Percentiles rank a stretch among this genome's conserved stretches.
phyloP scores from a whole-genome alignment of 2,797 vertebrate genomes.

The Coendou prehensilis region DNA sequence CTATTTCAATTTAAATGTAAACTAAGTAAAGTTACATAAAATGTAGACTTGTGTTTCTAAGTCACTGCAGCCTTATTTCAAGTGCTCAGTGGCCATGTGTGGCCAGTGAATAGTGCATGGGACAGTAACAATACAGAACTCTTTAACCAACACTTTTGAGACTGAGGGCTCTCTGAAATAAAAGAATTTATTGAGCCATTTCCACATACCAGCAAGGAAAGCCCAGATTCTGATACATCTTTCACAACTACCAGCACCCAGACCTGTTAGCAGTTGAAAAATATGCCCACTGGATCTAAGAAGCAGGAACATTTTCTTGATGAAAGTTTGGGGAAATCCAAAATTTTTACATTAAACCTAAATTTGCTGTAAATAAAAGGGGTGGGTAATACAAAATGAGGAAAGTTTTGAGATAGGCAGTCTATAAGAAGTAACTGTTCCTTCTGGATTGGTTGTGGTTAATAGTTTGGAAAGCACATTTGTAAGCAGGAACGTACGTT shows the following conservation, averaged over 20 bases:
- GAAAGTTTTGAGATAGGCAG: neutral
- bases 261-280: neutral
- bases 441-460: neutral
- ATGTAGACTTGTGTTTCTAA: neutral
- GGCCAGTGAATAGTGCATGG: neutral
- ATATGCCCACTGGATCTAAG: neutral
- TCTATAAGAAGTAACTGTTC: neutral
- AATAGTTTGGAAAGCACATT: neutral
- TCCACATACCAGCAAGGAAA: neutral
- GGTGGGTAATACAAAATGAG: neutral
- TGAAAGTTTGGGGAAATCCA: neutral
- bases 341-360: neutral
- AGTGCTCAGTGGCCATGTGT: neutral
- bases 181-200: neutral
- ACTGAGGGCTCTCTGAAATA: neutral
- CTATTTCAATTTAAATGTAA: constrained; percentile 30
- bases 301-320: neutral
- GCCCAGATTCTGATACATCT: neutral
- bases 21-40: neutral
- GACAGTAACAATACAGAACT: neutral
- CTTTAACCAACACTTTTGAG: neutral
- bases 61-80: neutral
- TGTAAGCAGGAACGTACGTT: neutral
- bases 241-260: neutral
- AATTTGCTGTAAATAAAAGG: neutral